phyloP scores from a whole-genome alignment of 1,140 invertebrate genomes.

The Parasteatoda tepidariorum region DNA sequence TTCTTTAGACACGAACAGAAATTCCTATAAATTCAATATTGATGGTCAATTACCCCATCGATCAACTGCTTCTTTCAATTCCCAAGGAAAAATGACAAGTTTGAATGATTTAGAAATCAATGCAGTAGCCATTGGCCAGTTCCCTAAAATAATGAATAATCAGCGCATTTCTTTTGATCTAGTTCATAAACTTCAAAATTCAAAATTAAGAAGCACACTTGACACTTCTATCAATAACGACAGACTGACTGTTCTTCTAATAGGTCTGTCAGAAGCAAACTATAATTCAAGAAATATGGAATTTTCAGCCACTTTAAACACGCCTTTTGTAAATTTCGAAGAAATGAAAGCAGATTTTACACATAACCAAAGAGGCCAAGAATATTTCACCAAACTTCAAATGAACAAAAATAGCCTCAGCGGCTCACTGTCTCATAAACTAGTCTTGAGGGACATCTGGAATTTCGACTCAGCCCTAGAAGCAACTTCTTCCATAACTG shows the following conservation, averaged over 20 bases:
- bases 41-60: constrained; percentile 12
- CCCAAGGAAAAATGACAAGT: constrained; percentile 32
- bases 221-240: constrained; percentile 26
- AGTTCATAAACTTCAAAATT: constrained; percentile 38
- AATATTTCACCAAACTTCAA: constrained; percentile 34
- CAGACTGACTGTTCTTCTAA: constrained; percentile 24
- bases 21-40: constrained; percentile 41
- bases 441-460: background rate
- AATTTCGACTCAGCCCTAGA: constrained; percentile 36
- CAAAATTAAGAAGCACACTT: constrained; percentile 27
- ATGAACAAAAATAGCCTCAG: constrained; percentile 26
- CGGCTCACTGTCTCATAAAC: constrained; percentile 21
- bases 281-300: constrained; percentile 19
- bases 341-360: constrained; percentile 36
- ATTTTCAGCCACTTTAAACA: constrained; percentile 13
- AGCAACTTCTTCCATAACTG: background rate
- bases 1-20: constrained; percentile 13
- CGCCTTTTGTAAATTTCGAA: constrained; percentile 49
- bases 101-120: constrained; percentile 42
- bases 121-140: constrained; percentile 3
- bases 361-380: constrained; percentile 23
- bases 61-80: constrained; percentile 24
- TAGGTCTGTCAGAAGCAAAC: background rate
- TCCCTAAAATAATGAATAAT: constrained; percentile 12
- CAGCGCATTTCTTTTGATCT: constrained; percentile 43